Evolutionary conservation across 37 sponge, comb jelly and placozoan species (phyloP), one percentile per base, ranked within the genome.

Genomic region (Ephydatia muelleri): DNA sequence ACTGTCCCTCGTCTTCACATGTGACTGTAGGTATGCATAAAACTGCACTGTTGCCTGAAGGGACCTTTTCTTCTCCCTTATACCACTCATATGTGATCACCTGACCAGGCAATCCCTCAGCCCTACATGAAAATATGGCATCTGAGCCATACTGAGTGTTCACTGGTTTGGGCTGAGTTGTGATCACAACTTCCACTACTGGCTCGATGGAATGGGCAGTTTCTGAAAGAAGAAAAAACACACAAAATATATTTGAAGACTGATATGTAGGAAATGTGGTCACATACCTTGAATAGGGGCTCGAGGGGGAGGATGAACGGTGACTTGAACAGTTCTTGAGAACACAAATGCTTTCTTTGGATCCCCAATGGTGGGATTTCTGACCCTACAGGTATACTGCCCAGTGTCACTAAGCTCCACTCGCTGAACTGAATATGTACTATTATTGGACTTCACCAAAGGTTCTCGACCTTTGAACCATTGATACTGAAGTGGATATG

Each of bases 291-390:
- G 57, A 19, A 57, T 57, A 57, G 57, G 57, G 57, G 57, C 57
- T 16, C 1, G 19, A 57, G 57, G 57, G 19, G 19, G 19, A 13
- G 57, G 57, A 1, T 1, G 6, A 1, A 57, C 57, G 16, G 57
- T 57, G 57, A 57, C 57, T 1, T 57, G 19, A 14, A 57, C 19
- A 14, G 57, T 57, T 57, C 57, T 57, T 57, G 88, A 87, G 77
- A 81, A 81, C 13, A 39, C 34, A 32, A 30, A 37, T 5, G 73
- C 75, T 26, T 30, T 68, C 22, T 80, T 19, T 0, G 48, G 38
- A 29, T 87, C 82, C 36, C 69, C 76, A 4, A 87, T 81, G 36
- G 0, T 5, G 5, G 82, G 88, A 65, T 87, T 87, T n/a, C 77
- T 87, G 27, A 73, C 77, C 9, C 77, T 35, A 26, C 88, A 87